These are phyloP conservation scores for Portunus trituberculatus DNA, from an alignment of 1,140 invertebrate species.

Conservation along the genomic window DNA sequence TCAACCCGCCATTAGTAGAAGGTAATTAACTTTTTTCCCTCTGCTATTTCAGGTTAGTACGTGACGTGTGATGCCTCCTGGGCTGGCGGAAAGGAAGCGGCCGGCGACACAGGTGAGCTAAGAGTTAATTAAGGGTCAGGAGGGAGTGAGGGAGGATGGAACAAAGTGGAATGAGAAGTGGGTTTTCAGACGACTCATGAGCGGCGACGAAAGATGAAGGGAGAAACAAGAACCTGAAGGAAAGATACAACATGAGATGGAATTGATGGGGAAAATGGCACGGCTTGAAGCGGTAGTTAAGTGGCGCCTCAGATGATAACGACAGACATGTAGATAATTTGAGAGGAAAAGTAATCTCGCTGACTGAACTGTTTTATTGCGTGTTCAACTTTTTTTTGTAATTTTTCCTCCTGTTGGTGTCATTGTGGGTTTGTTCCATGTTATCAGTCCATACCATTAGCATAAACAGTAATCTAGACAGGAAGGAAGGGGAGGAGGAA, in stretches of 20 bases:
- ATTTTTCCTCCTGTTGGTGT: not conserved
- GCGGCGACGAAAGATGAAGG: not conserved
- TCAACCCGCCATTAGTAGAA: conserved; percentile 17
- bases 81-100: not conserved
- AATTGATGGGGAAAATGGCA: not conserved
- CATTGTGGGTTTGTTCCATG: not conserved
- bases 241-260: not conserved
- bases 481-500: not conserved
- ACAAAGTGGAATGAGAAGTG: not conserved
- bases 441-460: not conserved
- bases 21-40: conserved; percentile 31
- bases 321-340: not conserved
- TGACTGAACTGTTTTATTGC: not conserved
- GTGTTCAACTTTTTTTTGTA: too few species aligned
- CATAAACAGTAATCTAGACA: not conserved
- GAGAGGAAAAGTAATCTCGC: not conserved
- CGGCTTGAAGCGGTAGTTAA: not conserved
- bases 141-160: not conserved
- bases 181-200: not conserved
- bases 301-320: not conserved
- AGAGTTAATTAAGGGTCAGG: conserved; percentile 15
- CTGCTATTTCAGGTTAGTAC: conserved; percentile 51
- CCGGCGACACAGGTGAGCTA: conserved; percentile 30
- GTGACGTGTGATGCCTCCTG: not conserved
- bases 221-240: not conserved